Evolutionary conservation across 2,888 invertebrate genomes (phyloP), one percentile per base, ranked within the genome.

Genomic region (Tipula confusa): DNA sequence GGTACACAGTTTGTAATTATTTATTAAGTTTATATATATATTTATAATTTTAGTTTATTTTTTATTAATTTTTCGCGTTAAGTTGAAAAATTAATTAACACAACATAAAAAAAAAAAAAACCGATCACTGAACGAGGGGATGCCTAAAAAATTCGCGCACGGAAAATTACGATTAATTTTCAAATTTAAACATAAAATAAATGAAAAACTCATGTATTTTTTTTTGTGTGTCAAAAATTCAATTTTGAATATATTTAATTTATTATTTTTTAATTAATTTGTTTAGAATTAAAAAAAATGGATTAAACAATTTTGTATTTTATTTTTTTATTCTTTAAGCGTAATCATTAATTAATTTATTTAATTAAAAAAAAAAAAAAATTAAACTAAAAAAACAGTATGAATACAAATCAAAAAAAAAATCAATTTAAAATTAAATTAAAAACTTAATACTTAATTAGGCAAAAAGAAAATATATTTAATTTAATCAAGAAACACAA

Each of bases 201-300:
- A 64, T 64, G 64, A 64, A 64, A 64, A 64, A 64, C 64, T 64
- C 64, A 24, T 24, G 24, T 64, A 18, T 48, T 18, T n/a, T n/a
- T n/a, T n/a, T n/a, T n/a, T 48, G 15, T 48, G 64, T 64, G 64
- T 64, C 64, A 64, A 64, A 64, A 64, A 64, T 64, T 64, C 64
- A 64, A 64, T 64, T 64, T 64, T 64, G 64, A 64, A 64, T n/a
- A n/a, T n/a, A 64, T 64, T 64, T 64, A 64, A 64, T 64, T 64
- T 64, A 64, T 64, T 64, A 64, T 64, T 64, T 64, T 33, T 64
- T 43, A 43, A 43, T 43, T 43, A 43, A 43, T 43, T 43, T 43
- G 43, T 24, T 64, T 64, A 64, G 24, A 64, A 43, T 64, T 64
- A 64, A 64, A 64, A 64, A 64, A 64, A 64, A 64, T 64, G 64